These are phyloP conservation scores for Zophobas morio DNA, from an alignment of 1,140 invertebrate species.

Conservation along the genomic window DNA sequence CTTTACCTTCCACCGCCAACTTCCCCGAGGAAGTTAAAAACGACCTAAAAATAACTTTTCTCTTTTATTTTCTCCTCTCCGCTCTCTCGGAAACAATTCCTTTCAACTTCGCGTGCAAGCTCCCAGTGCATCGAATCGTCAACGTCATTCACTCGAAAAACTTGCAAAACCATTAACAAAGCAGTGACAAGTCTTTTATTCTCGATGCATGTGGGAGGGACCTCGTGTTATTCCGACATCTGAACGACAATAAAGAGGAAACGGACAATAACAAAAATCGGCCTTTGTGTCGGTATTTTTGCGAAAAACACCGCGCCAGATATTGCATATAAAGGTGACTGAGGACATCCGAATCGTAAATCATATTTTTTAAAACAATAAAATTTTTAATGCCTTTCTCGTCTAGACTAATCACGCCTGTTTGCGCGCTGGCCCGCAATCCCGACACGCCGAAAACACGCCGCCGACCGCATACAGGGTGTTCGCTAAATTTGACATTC, in stretches of 20 bases:
- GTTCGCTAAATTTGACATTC: slow-evolving; percentile 7
- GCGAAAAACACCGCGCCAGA: slow-evolving; percentile 14
- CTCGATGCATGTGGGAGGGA: slow-evolving; percentile 27
- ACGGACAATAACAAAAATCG: slow-evolving; percentile 29
- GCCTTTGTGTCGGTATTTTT: slow-evolving; percentile 32
- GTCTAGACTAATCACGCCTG: slow-evolving; percentile 43
- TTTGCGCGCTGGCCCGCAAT: not conserved
- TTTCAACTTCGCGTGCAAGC: not conserved
- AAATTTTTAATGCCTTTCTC: slow-evolving; percentile 47
- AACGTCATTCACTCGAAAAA: slow-evolving; percentile 12
- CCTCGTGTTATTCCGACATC: not conserved
- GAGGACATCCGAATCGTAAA: slow-evolving; percentile 50
- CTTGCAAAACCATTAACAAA: slow-evolving; percentile 20
- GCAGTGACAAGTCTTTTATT: slow-evolving; percentile 38
- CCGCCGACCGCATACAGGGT: not conserved
- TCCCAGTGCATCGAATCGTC: slow-evolving; percentile 10
- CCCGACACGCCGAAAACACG: not conserved
- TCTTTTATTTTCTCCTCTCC: no score
- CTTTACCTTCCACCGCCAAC: no score
- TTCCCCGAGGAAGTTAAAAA: no score
- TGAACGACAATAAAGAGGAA: slow-evolving; percentile 24
- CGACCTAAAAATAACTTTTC: no score
- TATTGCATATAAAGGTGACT: slow-evolving; percentile 23
- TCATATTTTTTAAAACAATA: slow-evolving; percentile 49
- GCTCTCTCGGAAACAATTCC: not conserved